Conservation (phyloP, 2,888 invertebrate genomes). For the Mesodorylaimus sp. region DNA sequence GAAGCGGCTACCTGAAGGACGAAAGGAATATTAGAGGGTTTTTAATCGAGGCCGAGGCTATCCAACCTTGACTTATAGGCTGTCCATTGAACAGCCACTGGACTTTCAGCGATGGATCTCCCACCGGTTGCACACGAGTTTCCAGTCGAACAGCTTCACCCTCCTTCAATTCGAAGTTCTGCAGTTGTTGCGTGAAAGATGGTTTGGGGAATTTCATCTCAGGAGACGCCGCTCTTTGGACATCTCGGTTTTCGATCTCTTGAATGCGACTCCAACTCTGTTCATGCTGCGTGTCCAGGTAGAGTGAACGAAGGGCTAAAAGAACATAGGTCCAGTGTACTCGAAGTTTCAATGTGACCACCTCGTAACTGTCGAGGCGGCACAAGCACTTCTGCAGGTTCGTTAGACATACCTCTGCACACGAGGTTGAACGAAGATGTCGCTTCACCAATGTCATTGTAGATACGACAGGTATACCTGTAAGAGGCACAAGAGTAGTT, state of each 20-base stretch:
- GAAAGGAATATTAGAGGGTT: background rate
- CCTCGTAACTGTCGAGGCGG: too few species aligned
- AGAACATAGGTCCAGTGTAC: too few species aligned
- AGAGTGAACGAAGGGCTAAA: conserved; percentile 20
- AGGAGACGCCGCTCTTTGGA: conserved; percentile 17
- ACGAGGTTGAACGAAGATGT: conserved; percentile 68
- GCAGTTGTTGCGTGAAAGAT: conserved; percentile 10
- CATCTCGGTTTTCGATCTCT: conserved; percentile 52
- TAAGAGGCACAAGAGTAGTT: too few species aligned
- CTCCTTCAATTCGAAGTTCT: conserved; percentile 20
- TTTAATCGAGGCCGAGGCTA: too few species aligned
- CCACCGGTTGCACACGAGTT: conserved; percentile 75
- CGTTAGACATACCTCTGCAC: conserved; percentile 14
- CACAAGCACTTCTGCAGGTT: conserved; percentile 12
- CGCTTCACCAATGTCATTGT: conserved; percentile 43
- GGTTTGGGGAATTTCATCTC: conserved; percentile 18
- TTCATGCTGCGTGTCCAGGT: conserved; percentile 70
- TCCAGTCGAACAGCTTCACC: conserved; percentile 38
- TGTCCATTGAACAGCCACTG: conserved; percentile 88
- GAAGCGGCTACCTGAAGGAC: conserved; percentile 24
- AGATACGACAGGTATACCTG: conserved; percentile 32
- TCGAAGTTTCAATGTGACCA: too few species aligned
- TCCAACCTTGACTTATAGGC: conserved; percentile 35
- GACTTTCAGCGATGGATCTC: conserved; percentile 76
- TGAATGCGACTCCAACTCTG: conserved; percentile 74